Conservation (phyloP, 2,888 invertebrate species). For the Hypena proboscidalis region DNA sequence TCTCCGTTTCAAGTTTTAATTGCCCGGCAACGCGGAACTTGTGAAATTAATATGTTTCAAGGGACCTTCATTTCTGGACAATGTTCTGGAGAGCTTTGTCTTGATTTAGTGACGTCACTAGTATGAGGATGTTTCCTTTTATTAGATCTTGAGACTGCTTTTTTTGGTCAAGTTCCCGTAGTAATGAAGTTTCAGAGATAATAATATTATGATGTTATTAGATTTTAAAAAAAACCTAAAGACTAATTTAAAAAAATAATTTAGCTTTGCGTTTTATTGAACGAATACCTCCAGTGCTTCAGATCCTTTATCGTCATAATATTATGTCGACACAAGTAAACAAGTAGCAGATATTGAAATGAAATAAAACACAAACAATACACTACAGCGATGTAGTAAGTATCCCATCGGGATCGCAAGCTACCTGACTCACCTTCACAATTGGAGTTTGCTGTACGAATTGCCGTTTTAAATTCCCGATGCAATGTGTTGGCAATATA, state of each 20-base stretch:
- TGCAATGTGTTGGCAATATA: constrained; percentile 46
- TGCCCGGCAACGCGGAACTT: constrained; percentile 71
- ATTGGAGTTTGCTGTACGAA: constrained; percentile 47
- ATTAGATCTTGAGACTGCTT: constrained; percentile 25
- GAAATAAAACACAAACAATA: constrained; percentile 35
- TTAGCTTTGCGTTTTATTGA: too few species aligned
- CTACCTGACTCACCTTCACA: constrained; percentile 46
- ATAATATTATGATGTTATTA: too few species aligned
- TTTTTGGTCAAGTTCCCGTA: too few species aligned
- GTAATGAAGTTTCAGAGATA: too few species aligned
- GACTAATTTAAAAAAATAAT: too few species aligned
- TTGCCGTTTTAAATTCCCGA: constrained; percentile 46
- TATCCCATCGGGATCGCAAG: constrained; percentile 35
- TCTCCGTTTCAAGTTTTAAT: constrained; percentile 73
- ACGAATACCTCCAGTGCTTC: too few species aligned
- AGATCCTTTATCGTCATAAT: too few species aligned
- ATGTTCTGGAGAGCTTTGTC: constrained; percentile 48
- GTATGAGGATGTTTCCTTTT: constrained; percentile 1
- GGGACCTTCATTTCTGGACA: constrained; percentile 59
- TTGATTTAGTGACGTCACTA: constrained; percentile 39
- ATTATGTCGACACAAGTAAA: constrained; percentile 1
- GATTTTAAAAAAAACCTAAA: too few species aligned
- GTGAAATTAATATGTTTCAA: constrained; percentile 74
- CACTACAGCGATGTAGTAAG: constrained; percentile 22
- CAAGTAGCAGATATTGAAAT: constrained; percentile 34